Evolutionary conservation across 1,140 invertebrate genomes (phyloP), one percentile per base, ranked within the genome.

Genomic region (Penaeus vannamei): DNA sequence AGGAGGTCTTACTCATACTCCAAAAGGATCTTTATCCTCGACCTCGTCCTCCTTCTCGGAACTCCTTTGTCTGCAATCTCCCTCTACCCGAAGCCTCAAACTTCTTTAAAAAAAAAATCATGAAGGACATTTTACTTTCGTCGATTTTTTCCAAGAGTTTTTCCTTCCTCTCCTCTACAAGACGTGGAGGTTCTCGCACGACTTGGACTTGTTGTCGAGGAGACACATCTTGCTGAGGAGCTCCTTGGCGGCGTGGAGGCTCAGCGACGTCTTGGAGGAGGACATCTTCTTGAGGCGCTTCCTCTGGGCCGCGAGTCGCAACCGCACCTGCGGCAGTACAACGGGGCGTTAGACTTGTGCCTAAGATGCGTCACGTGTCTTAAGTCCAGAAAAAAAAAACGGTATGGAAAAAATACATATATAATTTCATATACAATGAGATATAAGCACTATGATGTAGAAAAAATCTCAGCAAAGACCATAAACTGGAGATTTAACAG

Each of bases 161-260:
- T n/a, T 5, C 23, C 0, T 32, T 14, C 23, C 64, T 32, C 14
- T 23, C 32, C 60, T 29, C 83, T 96, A 98, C 82, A 97, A 95
- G 80, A 97, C 96, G 93, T 97, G 97, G 32, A 98, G 94, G 93
- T 98, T 97, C 92, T 97, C 97, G 93, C 97, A 97, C 79, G 96
- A 97, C 92, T 97, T 97, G 36, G 96, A 97, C 92, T 97, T 97
- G 93, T 96, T 96, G 93, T 97, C 96, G 69, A 97, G 94, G 22
- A 96, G 95, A 97, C 69, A 98, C 96, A 91, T 97, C 96, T 79
- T 96, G 96, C 69, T 98, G 93, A 62, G 98, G 94, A 83, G 96
- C 96, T 92, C 96, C 95, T 93, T 97, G 97, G 90, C 92, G 72
- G 64, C 97, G 94, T 92, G 96, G 97, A 81, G 96, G 95, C 42